Conservation (phyloP, 2,797 vertebrate genomes). For the Cyclura pinguis region DNA sequence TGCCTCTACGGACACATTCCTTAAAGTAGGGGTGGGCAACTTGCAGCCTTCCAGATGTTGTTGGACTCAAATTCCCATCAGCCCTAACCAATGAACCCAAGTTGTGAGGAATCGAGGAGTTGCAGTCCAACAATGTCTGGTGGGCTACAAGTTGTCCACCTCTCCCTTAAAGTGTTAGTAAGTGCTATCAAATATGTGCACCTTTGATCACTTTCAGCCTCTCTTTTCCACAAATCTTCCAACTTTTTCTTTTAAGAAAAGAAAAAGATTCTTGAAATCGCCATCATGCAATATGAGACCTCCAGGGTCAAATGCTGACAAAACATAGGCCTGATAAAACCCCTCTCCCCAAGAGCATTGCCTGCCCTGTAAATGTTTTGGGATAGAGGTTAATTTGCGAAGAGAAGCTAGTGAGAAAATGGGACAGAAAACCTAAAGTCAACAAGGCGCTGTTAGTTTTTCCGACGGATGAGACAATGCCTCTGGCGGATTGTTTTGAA, state of each 20-base stretch:
- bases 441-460: slow-evolving; percentile 14
- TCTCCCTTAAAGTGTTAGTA: not conserved
- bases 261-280: not conserved
- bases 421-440: slow-evolving; percentile 20
- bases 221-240: not conserved
- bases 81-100: no score
- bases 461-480: not conserved
- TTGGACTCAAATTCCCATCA: no score
- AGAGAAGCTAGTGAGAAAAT: slow-evolving; percentile 11
- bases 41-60: no score
- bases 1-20: not conserved
- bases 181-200: not conserved
- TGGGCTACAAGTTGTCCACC: no score
- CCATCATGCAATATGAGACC: not conserved
- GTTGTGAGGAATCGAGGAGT: no score
- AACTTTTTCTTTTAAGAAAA: not conserved
- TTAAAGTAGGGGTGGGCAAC: no score
- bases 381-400: slow-evolving; percentile 14
- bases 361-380: not conserved
- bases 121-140: no score
- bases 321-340: not conserved
- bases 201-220: not conserved
- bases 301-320: slow-evolving; percentile 6
- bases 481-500: slow-evolving; percentile 3
- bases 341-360: not conserved